These are phyloP conservation scores for Archips crataeganus DNA, from an alignment of 2,888 invertebrate genomes.

Conservation along the genomic window DNA sequence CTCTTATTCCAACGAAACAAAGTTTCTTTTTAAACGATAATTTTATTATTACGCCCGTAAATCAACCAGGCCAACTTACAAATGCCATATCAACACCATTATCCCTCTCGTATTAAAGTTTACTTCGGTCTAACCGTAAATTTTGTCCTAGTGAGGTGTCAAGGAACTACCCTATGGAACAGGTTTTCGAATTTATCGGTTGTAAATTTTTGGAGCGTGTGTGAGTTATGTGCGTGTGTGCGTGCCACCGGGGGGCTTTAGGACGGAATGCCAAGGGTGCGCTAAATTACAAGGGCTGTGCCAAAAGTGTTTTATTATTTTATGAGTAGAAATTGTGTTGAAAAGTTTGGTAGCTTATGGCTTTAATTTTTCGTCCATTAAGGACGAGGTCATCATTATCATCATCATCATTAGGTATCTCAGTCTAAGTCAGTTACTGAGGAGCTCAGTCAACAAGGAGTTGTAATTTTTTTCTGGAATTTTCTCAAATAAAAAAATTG, in stretches of 20 bases:
- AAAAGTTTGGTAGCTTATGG: too few relatives aligned
- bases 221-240: conserved; percentile 50
- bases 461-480: too few relatives aligned
- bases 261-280: conserved; percentile 69
- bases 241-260: conserved; percentile 68
- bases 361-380: too few relatives aligned
- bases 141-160: conserved; percentile 52
- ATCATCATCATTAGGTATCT: too few relatives aligned
- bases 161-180: conserved; percentile 72
- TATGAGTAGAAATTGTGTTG: too few relatives aligned
- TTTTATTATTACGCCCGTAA: conserved; percentile 41
- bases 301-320: conserved; percentile 12
- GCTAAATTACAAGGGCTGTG: conserved; percentile 66
- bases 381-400: too few relatives aligned
- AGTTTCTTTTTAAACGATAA: conserved; percentile 40
- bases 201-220: conserved; percentile 65
- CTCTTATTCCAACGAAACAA: conserved; percentile 44
- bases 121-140: conserved; percentile 10
- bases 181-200: conserved; percentile 81
- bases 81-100: background rate
- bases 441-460: too few relatives aligned
- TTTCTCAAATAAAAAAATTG: too few relatives aligned
- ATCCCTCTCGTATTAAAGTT: conserved; percentile 3
- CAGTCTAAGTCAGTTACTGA: too few relatives aligned
- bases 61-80: conserved; percentile 40